These are phyloP conservation scores for Chionodraco myersi DNA, from an alignment of 2,113 vertebrate genomes.

Conservation along the genomic window DNA sequence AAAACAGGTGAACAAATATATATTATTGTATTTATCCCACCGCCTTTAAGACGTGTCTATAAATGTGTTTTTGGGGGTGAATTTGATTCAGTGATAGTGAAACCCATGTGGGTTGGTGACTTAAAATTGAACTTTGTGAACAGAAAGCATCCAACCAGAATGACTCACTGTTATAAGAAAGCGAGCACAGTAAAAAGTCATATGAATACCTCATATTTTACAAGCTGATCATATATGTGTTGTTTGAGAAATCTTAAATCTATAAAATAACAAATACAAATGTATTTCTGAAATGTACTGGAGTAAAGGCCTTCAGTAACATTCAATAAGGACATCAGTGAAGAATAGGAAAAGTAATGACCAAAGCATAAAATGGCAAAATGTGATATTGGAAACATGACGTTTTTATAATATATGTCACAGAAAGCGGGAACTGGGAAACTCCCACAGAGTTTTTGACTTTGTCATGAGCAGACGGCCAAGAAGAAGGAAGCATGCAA, in stretches of 20 bases:
- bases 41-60: too few species aligned
- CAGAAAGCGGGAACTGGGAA: conserved; percentile 66
- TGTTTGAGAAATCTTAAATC: too few species aligned
- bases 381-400: background rate
- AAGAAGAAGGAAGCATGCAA: conserved; percentile 23
- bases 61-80: background rate
- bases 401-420: background rate
- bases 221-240: too few species aligned
- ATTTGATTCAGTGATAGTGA: background rate
- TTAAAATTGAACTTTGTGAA: background rate
- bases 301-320: background rate
- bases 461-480: background rate
- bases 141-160: background rate
- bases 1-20: background rate
- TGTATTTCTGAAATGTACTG: too few species aligned
- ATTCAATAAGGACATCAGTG: too few species aligned
- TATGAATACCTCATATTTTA: too few species aligned
- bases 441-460: conserved; percentile 54
- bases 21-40: background rate
- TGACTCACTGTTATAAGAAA: background rate
- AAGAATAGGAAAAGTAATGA: too few species aligned
- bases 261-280: too few species aligned
- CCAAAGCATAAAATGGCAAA: background rate
- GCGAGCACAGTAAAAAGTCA: too few species aligned
- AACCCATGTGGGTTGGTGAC: background rate